Conservation (phyloP, 1,140 invertebrate species). For the Solenopsis fugax region DNA sequence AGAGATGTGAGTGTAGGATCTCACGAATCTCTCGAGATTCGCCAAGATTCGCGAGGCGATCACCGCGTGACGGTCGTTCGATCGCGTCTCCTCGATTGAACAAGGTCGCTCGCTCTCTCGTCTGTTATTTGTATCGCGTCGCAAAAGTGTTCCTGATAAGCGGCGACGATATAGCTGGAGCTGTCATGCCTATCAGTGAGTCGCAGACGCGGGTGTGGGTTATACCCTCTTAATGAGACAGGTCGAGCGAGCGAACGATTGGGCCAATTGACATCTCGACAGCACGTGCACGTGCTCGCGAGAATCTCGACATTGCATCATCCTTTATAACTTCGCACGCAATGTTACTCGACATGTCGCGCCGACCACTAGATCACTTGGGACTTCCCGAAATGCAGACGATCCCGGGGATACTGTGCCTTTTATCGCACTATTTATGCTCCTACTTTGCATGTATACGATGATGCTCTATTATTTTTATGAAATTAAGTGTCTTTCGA, state of each 20-base stretch:
- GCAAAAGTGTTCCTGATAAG: neutral
- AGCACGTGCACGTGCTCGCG: constrained; percentile 17
- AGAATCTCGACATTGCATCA: neutral
- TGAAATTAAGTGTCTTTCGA: neutral
- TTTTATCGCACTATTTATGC: neutral
- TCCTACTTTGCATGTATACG: neutral
- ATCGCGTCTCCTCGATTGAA: neutral
- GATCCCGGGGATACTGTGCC: neutral
- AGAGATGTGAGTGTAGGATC: neutral
- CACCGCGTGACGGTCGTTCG: neutral
- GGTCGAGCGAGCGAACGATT: neutral
- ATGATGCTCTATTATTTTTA: neutral
- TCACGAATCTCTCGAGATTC: neutral
- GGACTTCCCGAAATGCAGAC: neutral
- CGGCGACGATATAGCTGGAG: neutral
- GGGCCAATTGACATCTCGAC: neutral
- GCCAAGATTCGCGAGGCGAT: neutral
- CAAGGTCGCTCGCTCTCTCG: neutral
- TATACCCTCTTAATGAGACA: no score
- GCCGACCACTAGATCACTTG: neutral
- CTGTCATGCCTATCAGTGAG: constrained; percentile 23
- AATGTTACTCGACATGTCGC: neutral
- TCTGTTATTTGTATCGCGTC: neutral
- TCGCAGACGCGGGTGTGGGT: neutral
- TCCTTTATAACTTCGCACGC: neutral